Evolutionary conservation across 2,888 invertebrate genomes (phyloP), one percentile per base, ranked within the genome.

Genomic region (Drosophila planitibia): DNA sequence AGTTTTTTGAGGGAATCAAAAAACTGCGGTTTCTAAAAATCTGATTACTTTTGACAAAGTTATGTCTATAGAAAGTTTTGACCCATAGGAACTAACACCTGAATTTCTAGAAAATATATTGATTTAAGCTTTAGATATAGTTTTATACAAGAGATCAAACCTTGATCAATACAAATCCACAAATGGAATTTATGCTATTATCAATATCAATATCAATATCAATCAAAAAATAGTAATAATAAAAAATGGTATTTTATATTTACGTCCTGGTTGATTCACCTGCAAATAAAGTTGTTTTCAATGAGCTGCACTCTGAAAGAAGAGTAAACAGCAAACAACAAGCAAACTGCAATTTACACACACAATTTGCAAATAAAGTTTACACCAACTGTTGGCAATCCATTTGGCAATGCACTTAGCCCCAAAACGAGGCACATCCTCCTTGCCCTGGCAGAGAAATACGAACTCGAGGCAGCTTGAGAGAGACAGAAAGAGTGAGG

Each of bases 351-450:
- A 70, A 79, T 75, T 79, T 79, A 67, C 76, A 83, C 83, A 79
- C 75, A 67, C 87, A 86, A 81, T 83, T 89, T 83, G 73, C 81
- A 83, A 68, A 82, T 73, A 76, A 83, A 86, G 64, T 71, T 67
- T 33, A 67, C 58, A 49, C 66, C 59, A 62, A 58, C 30, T 61
- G 60, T 33, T 57, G 74, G 69, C 75, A 79, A 89, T 74, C 72
- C 89, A 82, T 90, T 90, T 82, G 68, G 51, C 51, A 59, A 59
- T 68, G 82, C 85, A 68, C 74, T 82, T 79, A 67, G 74, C 58
- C 66, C 79, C 59, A 68, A 65, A 74, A 70, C 65, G 63, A 75
- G 73, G 54, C 64, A 55, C 65, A 60, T 70, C 41, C 57, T 19
- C 28, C 14, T 6, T 2, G 30, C 22, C 10, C 32, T 10, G 54